These are phyloP conservation scores for Parasteatoda lunata DNA, from an alignment of 2,888 invertebrate genomes.

Conservation along the genomic window DNA sequence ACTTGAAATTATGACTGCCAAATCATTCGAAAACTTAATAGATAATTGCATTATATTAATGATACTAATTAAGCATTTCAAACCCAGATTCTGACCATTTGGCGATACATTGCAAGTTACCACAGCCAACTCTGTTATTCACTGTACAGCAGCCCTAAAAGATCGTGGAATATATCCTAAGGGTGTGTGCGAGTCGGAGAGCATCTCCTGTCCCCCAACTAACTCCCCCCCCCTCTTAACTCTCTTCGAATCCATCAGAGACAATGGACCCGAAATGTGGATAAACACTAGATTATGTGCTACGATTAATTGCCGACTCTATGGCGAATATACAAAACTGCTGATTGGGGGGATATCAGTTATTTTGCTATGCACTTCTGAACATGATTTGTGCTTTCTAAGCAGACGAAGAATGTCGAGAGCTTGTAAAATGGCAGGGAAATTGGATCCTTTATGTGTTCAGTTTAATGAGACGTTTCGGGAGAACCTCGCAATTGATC, in stretches of 20 bases:
- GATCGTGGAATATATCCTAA: conserved; percentile 24
- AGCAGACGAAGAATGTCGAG: not conserved
- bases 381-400: not conserved
- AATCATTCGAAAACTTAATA: no score
- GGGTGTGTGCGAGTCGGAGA: conserved; percentile 35
- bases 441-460: not conserved
- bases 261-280: conserved; percentile 52
- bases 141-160: conserved; percentile 17
- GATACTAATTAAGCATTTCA: no score
- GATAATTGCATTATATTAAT: no score
- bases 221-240: conserved; percentile 7
- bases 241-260: conserved; percentile 24
- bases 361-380: not conserved
- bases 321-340: conserved; percentile 36
- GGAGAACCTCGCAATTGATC: not conserved
- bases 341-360: conserved; percentile 19
- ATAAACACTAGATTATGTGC: conserved; percentile 53
- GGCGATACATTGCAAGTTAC: not conserved
- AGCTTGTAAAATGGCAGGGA: not conserved
- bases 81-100: not conserved
- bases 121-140: not conserved
- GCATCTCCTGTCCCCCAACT: not conserved
- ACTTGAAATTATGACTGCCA: no score
- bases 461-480: not conserved
- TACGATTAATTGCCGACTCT: conserved; percentile 32